Conservation (phyloP, 2,888 invertebrate species). For the Temnothorax unifasciatus region DNA sequence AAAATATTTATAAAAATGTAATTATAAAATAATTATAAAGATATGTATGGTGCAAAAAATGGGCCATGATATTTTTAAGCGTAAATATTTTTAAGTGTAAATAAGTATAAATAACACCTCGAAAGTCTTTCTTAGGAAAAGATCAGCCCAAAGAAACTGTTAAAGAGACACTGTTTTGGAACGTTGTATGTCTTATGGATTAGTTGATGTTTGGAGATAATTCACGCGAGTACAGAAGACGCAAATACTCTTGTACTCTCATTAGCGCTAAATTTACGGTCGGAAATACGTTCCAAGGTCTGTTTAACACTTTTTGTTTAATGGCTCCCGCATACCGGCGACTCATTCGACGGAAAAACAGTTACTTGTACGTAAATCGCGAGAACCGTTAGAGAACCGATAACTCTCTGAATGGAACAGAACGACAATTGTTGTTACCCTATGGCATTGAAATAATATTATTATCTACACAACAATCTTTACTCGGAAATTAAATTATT, state of each 20-base stretch:
- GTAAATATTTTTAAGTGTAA: too few relatives aligned
- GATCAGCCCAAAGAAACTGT: not conserved
- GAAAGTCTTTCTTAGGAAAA: not conserved
- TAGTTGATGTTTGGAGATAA: slow-evolving; percentile 8
- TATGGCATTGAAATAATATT: not conserved
- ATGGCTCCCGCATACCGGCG: slow-evolving; percentile 3
- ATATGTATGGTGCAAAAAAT: not conserved
- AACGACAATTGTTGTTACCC: not conserved
- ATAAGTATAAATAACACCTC: not conserved
- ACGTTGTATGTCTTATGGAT: not conserved
- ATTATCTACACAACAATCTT: not conserved
- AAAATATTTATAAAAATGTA: not conserved
- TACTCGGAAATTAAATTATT: not conserved
- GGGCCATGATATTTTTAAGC: not conserved
- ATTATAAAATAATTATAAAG: not conserved
- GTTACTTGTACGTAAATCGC: not conserved
- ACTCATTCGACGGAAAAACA: slow-evolving; percentile 8
- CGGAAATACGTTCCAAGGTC: slow-evolving; percentile 15
- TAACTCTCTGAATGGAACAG: not conserved
- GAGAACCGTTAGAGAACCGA: not conserved
- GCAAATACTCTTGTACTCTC: slow-evolving; percentile 1
- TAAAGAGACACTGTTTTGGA: not conserved
- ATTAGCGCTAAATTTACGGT: slow-evolving; percentile 22
- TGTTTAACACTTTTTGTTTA: slow-evolving; percentile 23
- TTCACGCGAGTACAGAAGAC: not conserved